These are phyloP conservation scores for Beroe forskalii DNA, from an alignment of 37 sponge, comb jelly and placozoan genomes.

Conservation along the genomic window DNA sequence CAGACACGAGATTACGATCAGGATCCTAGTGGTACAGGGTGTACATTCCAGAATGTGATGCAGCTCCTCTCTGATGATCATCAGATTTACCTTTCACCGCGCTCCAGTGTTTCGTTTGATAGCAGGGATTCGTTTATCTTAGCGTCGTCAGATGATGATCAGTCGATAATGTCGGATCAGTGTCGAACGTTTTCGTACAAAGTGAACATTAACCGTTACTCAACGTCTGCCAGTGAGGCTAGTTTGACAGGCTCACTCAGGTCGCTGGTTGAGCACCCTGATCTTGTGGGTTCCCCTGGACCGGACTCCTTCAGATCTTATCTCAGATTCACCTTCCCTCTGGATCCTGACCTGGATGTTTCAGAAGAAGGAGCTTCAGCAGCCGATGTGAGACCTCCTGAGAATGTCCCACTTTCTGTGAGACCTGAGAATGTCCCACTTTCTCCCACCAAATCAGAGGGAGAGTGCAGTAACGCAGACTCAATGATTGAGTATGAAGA, in stretches of 20 bases:
- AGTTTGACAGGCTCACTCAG: not conserved
- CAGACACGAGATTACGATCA: too few relatives aligned
- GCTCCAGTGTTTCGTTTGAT: not conserved
- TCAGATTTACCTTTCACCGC: not conserved
- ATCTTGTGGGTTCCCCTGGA: not conserved
- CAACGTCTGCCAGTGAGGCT: not conserved
- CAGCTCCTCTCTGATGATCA: not conserved
- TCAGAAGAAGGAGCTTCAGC: not conserved
- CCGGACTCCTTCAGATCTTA: not conserved
- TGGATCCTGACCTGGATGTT: not conserved
- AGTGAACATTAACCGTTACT: not conserved
- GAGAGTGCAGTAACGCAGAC: constrained; percentile 1
- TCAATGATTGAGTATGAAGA: constrained; percentile 33
- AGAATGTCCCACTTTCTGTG: not conserved
- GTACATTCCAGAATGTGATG: not conserved
- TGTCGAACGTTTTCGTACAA: not conserved
- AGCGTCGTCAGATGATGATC: not conserved
- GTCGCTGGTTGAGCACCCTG: not conserved
- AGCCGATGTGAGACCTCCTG: not conserved
- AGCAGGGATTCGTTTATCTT: not conserved
- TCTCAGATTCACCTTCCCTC: not conserved
- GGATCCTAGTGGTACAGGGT: not conserved
- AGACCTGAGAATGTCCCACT: not conserved
- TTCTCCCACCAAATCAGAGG: not conserved
- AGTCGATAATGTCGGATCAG: not conserved